Evolutionary conservation across 1,140 invertebrate species (phyloP).

Genomic region (Prorops nasuta): DNA sequence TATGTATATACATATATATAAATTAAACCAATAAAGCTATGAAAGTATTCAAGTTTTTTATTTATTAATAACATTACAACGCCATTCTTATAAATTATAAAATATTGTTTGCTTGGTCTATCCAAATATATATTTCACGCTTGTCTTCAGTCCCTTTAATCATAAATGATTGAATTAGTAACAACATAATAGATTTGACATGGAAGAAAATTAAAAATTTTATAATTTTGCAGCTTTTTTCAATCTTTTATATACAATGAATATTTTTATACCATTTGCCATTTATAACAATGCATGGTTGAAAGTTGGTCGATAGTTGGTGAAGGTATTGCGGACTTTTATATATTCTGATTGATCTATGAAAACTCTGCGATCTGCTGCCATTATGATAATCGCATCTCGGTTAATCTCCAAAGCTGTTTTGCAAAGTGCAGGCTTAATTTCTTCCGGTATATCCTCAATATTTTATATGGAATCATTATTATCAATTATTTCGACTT

Average conservation of each 20-base stretch:
- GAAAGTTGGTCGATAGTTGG: constrained; percentile 92
- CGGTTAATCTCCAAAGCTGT: constrained; percentile 99
- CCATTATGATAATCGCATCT: constrained; percentile 93
- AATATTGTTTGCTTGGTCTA: too few relatives aligned
- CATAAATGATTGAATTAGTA: too few relatives aligned
- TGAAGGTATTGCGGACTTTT: constrained; percentile 93
- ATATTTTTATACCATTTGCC: constrained; percentile 79
- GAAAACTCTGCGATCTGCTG: constrained; percentile 94
- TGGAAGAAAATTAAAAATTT: too few relatives aligned
- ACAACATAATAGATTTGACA: too few relatives aligned
- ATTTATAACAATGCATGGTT: constrained; percentile 98
- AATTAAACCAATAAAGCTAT: too few relatives aligned
- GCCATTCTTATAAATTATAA: too few relatives aligned
- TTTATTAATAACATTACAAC: too few relatives aligned
- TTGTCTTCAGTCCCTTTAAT: constrained; percentile 7
- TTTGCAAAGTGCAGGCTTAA: constrained; percentile 93
- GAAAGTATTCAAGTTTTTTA: too few relatives aligned
- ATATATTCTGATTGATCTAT: constrained; percentile 99
- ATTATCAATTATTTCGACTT: constrained; percentile 89
- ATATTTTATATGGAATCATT: constrained; percentile 85
- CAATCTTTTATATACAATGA: background rate
- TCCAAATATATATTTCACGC: constrained; percentile 9
- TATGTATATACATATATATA: too few relatives aligned
- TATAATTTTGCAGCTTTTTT: background rate
- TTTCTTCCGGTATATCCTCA: constrained; percentile 80